Evolutionary conservation across 92 coral and sea anemone genomes (phyloP), one percentile per base, ranked within the genome.

Genomic region (Palythoa grandiflora): DNA sequence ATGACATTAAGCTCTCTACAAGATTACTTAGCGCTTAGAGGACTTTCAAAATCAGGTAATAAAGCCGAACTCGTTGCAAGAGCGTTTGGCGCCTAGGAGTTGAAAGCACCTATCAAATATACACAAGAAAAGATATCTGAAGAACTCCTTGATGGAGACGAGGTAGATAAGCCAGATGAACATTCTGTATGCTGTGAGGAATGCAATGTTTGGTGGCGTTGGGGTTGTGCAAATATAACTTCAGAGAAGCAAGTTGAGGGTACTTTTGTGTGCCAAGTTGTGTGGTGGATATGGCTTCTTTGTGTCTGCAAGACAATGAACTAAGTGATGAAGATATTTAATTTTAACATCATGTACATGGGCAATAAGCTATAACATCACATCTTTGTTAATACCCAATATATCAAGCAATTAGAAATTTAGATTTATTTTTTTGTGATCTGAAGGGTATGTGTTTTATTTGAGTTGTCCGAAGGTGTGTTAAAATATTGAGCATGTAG

Each of bases 171-270:
- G 84, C 61, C 84, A 44, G 89, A 80, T 65, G 76, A 35, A 38
- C 84, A 86, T 28, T 77, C 78, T 39, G 77, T 86, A 71, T 86
- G 89, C 61, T 77, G 89, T 86, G 89, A 86, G 47, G 74, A 77
- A 17, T 86, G 89, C 50, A 86, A 77, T 74, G 60, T 68, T 63
- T 76, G 89, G 89, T 86, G 89, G 89, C 89, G 76, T 74, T 76
- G 83, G 83, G 83, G 66, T 17, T 86, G 84, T 86, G 89, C 84
- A 73, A 40, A 73, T 38, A 73, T 73, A 73, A 73, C 78, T 39
- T 73, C 78, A 73, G 53, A 73, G 54, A 54, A 73, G 54, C 78
- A 73, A 73, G 78, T 73, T 16, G 8, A 73, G 14, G 78, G 78
- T 73, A 54, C 54, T 39, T 73, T 73, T 40, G 78, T 73, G 14